A percentile compares a stretch with the other conserved stretches of the same genome.
Evolutionary conservation across 2,888 invertebrate species (phyloP).

Genomic region (Catocala fraxini): DNA sequence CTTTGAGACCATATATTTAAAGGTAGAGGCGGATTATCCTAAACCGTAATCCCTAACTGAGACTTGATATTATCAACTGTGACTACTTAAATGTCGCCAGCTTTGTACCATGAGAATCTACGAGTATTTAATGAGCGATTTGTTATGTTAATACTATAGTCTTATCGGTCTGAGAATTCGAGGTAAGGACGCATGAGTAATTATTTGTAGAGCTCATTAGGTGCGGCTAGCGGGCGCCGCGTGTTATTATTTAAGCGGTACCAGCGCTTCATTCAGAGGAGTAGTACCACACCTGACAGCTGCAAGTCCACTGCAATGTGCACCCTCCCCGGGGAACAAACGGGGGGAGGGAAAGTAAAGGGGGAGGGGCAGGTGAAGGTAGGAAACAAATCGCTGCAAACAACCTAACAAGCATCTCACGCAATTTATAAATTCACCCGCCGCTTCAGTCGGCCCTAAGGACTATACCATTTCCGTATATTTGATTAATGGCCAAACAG

Average conservation of each 20-base stretch:
- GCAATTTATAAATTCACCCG: conserved; percentile 26
- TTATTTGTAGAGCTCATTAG: conserved; percentile 4
- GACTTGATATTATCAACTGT: too few species aligned
- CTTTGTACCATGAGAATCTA: too few species aligned
- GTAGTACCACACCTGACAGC: not conserved
- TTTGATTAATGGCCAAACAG: conserved; percentile 14
- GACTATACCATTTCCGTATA: conserved; percentile 1
- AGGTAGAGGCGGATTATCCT: too few species aligned
- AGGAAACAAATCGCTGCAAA: conserved; percentile 22
- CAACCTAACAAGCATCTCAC: conserved; percentile 15
- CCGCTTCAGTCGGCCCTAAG: not conserved
- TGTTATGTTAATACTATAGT: too few species aligned
- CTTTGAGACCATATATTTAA: too few species aligned
- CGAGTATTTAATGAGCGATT: too few species aligned
- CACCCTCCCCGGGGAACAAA: not conserved
- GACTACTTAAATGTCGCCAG: too few species aligned
- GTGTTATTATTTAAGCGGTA: not conserved
- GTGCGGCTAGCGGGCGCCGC: not conserved
- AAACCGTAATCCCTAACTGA: too few species aligned
- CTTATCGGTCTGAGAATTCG: too few species aligned
- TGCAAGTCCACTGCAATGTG: conserved; percentile 4
- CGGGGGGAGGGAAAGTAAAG: not conserved
- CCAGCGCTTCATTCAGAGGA: not conserved
- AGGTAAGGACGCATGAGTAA: not conserved
- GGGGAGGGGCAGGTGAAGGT: not conserved